Percentiles rank a stretch among this genome's conserved stretches.
Evolutionary conservation across 2,113 vertebrate genomes (phyloP).

Genomic region (Proteles cristata): DNA sequence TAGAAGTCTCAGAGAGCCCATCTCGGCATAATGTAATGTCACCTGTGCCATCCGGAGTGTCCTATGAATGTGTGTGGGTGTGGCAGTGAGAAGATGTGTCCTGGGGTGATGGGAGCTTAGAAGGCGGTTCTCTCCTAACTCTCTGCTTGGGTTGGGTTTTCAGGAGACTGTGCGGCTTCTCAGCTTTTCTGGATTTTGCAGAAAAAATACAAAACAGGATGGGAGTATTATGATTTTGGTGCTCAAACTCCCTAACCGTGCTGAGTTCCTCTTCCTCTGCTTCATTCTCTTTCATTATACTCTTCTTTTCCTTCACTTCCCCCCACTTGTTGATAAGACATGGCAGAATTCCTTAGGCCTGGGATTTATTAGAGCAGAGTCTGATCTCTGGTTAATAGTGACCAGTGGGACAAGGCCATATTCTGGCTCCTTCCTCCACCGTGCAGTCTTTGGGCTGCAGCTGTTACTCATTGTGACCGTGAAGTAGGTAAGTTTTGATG

Average conservation of each 20-base stretch:
- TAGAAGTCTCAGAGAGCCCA: background rate
- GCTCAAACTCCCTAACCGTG: background rate
- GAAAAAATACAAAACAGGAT: background rate
- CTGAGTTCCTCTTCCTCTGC: slow-evolving; percentile 1
- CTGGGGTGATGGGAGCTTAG: background rate
- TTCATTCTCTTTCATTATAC: background rate
- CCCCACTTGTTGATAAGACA: background rate
- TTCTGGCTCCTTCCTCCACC: background rate
- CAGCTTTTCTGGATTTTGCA: background rate
- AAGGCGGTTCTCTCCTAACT: background rate
- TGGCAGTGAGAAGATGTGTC: background rate
- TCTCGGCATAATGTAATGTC: background rate
- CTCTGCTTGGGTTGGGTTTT: background rate
- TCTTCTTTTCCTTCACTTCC: background rate
- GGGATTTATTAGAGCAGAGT: background rate
- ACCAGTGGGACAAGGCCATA: background rate
- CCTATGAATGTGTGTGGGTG: background rate
- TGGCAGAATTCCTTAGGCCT: background rate
- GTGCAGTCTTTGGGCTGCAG: background rate
- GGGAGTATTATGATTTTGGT: background rate
- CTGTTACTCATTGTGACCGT: background rate
- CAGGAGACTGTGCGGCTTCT: background rate
- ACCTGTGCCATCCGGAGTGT: background rate
- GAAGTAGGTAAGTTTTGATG: background rate
- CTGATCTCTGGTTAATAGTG: background rate